Evolutionary conservation across 2,888 invertebrate genomes (phyloP).

Genomic region (Drosophila incognita): DNA sequence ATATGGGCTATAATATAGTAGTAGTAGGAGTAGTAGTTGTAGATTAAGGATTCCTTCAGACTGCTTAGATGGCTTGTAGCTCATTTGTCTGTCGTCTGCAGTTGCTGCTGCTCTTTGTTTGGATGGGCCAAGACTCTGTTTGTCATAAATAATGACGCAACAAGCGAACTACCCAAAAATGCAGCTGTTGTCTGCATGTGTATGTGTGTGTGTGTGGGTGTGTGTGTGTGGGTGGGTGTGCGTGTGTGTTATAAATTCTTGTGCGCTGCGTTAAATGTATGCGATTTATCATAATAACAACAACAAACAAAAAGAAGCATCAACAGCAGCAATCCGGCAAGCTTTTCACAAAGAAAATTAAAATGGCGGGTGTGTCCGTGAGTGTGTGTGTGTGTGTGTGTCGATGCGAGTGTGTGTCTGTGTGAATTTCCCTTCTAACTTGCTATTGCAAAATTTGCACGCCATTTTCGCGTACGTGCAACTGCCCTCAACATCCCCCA

Average conservation of each 20-base stretch:
- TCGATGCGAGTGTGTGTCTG: background rate
- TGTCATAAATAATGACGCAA: conserved; percentile 56
- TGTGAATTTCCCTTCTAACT: conserved; percentile 7
- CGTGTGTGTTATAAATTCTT: conserved; percentile 56
- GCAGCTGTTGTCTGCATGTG: conserved; percentile 31
- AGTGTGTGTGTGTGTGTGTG: background rate
- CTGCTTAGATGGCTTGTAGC: conserved; percentile 14
- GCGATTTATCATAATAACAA: conserved; percentile 70
- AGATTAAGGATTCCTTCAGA: background rate
- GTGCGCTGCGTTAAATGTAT: conserved; percentile 63
- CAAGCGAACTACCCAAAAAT: conserved; percentile 57
- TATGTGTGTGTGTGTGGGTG: conserved; percentile 9
- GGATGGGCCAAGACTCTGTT: conserved; percentile 13
- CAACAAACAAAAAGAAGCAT: conserved; percentile 43
- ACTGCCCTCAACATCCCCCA: conserved; percentile 14
- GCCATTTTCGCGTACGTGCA: conserved; percentile 66
- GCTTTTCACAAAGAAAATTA: conserved; percentile 60
- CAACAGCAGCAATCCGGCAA: conserved; percentile 55
- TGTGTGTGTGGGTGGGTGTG: conserved; percentile 9
- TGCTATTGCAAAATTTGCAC: conserved; percentile 62
- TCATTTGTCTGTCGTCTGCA: conserved; percentile 39
- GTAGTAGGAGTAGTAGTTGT: background rate
- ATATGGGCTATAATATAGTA: background rate
- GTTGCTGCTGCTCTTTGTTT: conserved; percentile 8
- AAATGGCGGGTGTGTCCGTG: conserved; percentile 44